Evolutionary conservation across 2,113 vertebrate genomes (phyloP).

Genomic region (Pterocles gutturalis): DNA sequence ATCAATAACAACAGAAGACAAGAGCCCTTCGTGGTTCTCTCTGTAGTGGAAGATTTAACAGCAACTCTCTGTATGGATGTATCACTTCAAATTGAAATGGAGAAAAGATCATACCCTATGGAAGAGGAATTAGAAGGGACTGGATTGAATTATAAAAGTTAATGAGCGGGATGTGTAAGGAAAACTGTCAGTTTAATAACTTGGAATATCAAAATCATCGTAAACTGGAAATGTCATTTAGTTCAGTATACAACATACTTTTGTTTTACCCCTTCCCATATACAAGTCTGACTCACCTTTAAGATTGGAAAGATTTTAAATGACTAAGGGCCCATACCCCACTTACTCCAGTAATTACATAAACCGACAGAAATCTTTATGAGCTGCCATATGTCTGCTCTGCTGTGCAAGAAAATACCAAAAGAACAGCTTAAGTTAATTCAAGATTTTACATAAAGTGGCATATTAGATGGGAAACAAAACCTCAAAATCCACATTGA

Average conservation of each 20-base stretch:
- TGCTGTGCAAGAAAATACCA: constrained; percentile 51
- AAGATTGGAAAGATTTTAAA: background rate
- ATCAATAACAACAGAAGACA: constrained; percentile 32
- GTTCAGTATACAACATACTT: background rate
- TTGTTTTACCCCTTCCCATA: background rate
- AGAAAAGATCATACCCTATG: constrained; percentile 68
- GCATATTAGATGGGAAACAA: background rate
- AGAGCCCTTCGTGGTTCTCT: constrained; percentile 12
- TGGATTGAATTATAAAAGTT: constrained; percentile 31
- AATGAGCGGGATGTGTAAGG: constrained; percentile 8
- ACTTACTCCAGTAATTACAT: background rate
- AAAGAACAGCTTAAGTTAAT: background rate
- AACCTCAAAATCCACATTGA: background rate
- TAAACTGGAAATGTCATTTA: background rate
- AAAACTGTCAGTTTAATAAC: constrained; percentile 52
- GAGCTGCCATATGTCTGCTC: constrained; percentile 44
- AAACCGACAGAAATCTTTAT: constrained; percentile 24
- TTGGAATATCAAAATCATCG: background rate
- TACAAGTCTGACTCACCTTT: background rate
- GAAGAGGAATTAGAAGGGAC: constrained; percentile 53
- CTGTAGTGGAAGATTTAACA: constrained; percentile 21
- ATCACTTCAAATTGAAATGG: constrained; percentile 48
- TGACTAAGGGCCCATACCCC: background rate
- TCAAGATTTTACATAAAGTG: background rate
- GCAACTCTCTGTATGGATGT: constrained; percentile 1